Conservation (phyloP, 1,140 invertebrate genomes). For the Lasioglossum baleicum region DNA sequence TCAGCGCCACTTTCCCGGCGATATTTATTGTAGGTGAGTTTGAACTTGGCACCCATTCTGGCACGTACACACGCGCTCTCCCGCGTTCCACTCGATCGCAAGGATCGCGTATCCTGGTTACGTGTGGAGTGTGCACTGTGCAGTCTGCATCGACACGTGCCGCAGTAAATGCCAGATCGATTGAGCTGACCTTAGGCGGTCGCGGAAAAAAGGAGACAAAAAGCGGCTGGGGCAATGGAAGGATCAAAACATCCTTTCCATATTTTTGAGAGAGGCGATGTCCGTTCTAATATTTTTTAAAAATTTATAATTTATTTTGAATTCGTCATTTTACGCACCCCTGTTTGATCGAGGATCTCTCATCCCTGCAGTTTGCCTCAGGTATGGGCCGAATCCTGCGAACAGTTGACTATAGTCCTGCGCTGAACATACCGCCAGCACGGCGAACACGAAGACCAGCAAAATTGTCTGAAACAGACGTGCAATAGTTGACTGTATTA, state of each 20-base stretch:
- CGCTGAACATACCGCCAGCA: constrained; percentile 63
- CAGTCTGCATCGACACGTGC: not conserved
- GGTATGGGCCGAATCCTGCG: constrained; percentile 72
- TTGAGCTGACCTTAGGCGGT: not conserved
- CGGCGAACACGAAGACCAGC: constrained; percentile 65
- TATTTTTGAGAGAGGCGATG: too few species aligned
- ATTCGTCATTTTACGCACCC: constrained; percentile 53
- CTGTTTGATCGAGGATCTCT: constrained; percentile 76
- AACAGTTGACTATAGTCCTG: constrained; percentile 74
- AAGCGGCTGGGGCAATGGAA: too few species aligned
- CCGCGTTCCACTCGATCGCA: constrained; percentile 28
- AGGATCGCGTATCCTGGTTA: constrained; percentile 52
- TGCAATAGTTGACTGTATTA: not conserved
- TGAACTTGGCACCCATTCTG: constrained; percentile 59
- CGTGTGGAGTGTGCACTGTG: too few species aligned
- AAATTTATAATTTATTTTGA: too few species aligned
- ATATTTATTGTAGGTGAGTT: constrained; percentile 47
- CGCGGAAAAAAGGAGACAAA: too few species aligned
- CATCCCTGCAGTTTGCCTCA: constrained; percentile 60
- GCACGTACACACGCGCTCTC: constrained; percentile 8
- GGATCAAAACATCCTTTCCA: too few species aligned
- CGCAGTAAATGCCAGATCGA: constrained; percentile 24
- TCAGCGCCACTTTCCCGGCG: not conserved
- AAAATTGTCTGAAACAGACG: constrained; percentile 68
- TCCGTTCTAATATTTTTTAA: too few species aligned